A percentile compares a stretch with the other conserved stretches of the same genome.
Evolutionary conservation across 2,797 vertebrate genomes (phyloP).

Genomic region (Miichthys miiuy): DNA sequence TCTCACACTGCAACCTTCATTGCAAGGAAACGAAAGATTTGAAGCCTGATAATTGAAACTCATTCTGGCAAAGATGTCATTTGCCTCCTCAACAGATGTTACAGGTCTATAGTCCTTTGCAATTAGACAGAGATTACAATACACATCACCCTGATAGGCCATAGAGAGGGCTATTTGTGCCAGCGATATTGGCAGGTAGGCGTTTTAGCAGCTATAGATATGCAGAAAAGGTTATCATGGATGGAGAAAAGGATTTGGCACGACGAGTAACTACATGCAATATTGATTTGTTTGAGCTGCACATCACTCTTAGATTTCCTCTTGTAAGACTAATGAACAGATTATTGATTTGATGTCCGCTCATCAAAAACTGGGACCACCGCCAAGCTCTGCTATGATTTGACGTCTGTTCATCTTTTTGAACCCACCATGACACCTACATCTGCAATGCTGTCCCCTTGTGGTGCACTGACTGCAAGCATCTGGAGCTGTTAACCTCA

Average conservation of each 20-base stretch:
- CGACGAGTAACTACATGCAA: constrained; percentile 56
- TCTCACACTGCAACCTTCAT: constrained; percentile 62
- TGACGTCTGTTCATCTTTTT: constrained; percentile 52
- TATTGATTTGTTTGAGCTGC: constrained; percentile 64
- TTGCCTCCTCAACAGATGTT: constrained; percentile 34
- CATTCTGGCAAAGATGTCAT: constrained; percentile 29
- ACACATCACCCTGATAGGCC: constrained; percentile 30
- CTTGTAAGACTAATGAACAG: constrained; percentile 70
- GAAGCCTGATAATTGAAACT: constrained; percentile 11
- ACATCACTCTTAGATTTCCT: constrained; percentile 65
- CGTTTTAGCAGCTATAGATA: constrained; percentile 38
- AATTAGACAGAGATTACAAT: constrained; percentile 35
- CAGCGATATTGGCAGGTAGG: constrained; percentile 46
- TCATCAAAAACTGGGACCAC: constrained; percentile 59
- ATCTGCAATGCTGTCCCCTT: constrained; percentile 47
- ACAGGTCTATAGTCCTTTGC: constrained; percentile 19
- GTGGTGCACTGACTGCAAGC: constrained; percentile 54
- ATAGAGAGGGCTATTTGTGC: constrained; percentile 42
- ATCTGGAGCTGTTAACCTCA: constrained; percentile 60
- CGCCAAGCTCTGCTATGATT: constrained; percentile 42
- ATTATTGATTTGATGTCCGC: constrained; percentile 70
- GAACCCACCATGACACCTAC: constrained; percentile 52
- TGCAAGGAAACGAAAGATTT: constrained; percentile 49
- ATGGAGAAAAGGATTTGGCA: constrained; percentile 46
- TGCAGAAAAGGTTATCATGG: constrained; percentile 53